These are phyloP conservation scores for Suillia variegata DNA, from an alignment of 2,888 invertebrate species.

Conservation along the genomic window DNA sequence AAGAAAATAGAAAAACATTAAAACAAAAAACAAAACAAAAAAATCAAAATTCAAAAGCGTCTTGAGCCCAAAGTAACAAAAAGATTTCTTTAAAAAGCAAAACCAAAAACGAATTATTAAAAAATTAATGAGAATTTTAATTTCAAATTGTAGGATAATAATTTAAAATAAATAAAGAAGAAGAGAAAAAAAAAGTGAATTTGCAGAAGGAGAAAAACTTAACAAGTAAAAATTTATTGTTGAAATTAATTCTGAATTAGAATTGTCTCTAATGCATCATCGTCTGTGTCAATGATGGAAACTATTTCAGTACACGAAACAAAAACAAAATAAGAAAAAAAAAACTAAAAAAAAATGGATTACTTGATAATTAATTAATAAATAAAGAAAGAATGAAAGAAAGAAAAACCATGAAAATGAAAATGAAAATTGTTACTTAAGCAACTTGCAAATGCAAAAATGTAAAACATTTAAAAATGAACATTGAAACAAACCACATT, in stretches of 20 bases:
- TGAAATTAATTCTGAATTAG: conserved; percentile 19
- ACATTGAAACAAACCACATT: conserved; percentile 23
- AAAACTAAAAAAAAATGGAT: too few relatives aligned
- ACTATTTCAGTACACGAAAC: conserved; percentile 10
- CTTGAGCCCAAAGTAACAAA: not conserved
- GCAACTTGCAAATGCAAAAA: conserved; percentile 3
- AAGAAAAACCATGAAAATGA: conserved; percentile 10
- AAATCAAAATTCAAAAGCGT: not conserved
- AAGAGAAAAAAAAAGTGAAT: conserved; percentile 3
- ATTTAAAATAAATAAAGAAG: conserved; percentile 3
- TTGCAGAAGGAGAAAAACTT: not conserved
- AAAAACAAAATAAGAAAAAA: conserved; percentile 10
- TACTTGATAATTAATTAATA: too few relatives aligned
- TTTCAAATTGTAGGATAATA: conserved; percentile 19
- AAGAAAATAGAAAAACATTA: conserved; percentile 2
- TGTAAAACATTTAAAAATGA: conserved; percentile 15
- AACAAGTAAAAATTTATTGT: conserved; percentile 14
- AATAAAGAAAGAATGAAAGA: too few relatives aligned
- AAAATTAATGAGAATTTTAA: conserved; percentile 8
- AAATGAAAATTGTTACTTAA: not conserved
- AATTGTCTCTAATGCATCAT: conserved; percentile 14
- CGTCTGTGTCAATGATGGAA: conserved; percentile 15
- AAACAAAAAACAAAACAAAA: too few relatives aligned
- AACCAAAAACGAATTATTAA: too few relatives aligned
- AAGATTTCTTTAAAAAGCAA: not conserved